Evolutionary conservation across 2,888 invertebrate genomes (phyloP).

Genomic region (Azorinus chamasolen): DNA sequence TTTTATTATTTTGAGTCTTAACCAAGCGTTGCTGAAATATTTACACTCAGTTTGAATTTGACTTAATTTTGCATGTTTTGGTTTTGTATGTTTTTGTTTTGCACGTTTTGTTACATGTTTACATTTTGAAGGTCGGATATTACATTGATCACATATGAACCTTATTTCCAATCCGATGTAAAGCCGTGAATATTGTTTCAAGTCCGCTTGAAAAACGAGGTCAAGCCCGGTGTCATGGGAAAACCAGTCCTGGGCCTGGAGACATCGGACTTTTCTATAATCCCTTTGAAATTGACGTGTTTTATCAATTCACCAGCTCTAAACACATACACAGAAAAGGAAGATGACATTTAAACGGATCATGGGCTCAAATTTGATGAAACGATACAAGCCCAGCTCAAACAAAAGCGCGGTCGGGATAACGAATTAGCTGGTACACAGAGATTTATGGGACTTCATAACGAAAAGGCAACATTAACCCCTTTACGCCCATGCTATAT

Average conservation of each 20-base stretch:
- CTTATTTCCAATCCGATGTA: too few species aligned
- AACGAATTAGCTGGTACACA: background rate
- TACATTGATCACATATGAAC: too few species aligned
- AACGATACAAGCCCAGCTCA: background rate
- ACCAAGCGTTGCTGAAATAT: too few species aligned
- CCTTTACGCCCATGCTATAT: too few species aligned
- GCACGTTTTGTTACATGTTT: too few species aligned
- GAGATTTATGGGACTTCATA: slow-evolving; percentile 12
- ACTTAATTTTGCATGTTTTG: too few species aligned
- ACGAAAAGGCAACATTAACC: slow-evolving; percentile 1
- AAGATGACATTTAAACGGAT: slow-evolving; percentile 16
- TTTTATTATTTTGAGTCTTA: too few species aligned
- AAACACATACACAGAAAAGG: slow-evolving; percentile 6
- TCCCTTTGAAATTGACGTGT: slow-evolving; percentile 19
- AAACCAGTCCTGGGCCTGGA: background rate
- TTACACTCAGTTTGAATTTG: too few species aligned
- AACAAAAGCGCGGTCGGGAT: slow-evolving; percentile 2
- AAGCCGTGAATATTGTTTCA: background rate
- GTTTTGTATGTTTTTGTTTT: too few species aligned
- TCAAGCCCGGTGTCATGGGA: slow-evolving; percentile 8
- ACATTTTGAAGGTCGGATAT: too few species aligned
- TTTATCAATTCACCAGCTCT: slow-evolving; percentile 8
- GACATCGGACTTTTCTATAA: background rate
- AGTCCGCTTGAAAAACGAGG: background rate
- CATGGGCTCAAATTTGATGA: slow-evolving; percentile 5